phyloP scores from a whole-genome alignment of 1,140 invertebrate species.

The Xylocopa sonorina region DNA sequence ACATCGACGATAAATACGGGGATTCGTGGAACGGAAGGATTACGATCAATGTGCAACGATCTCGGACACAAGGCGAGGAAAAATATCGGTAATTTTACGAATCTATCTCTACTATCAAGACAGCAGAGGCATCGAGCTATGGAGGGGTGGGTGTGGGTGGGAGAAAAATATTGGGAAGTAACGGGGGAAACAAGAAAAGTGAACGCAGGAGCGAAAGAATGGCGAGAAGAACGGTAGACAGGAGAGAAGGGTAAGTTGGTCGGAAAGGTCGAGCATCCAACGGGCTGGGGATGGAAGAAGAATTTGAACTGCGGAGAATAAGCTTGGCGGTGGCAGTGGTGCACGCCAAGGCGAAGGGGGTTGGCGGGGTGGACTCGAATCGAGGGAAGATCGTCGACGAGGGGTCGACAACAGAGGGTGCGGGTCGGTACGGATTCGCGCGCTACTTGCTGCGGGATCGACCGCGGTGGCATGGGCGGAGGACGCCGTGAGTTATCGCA shows the following conservation, averaged over 20 bases:
- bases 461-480: constrained; percentile 13
- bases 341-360: constrained; percentile 31
- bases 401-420: constrained; percentile 38
- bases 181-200: constrained; percentile 61
- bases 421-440: constrained; percentile 15
- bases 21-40: background rate
- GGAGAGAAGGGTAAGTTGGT: constrained; percentile 37
- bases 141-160: background rate
- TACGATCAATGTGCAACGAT: constrained; percentile 38
- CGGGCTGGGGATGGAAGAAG: constrained; percentile 22
- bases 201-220: constrained; percentile 46
- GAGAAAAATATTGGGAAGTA: constrained; percentile 71
- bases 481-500: constrained; percentile 71
- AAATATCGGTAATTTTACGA: constrained; percentile 69
- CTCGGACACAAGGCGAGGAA: constrained; percentile 52
- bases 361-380: constrained; percentile 18
- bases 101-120: constrained; percentile 52
- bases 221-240: constrained; percentile 29
- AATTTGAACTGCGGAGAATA: constrained; percentile 71
- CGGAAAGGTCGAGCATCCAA: constrained; percentile 54
- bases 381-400: constrained; percentile 18
- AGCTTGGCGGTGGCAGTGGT: constrained; percentile 50
- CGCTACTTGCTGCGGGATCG: constrained; percentile 23
- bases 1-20: background rate
- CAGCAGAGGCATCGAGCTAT: background rate